Evolutionary conservation across 2,888 invertebrate genomes (phyloP), one percentile per base, ranked within the genome.

Genomic region (Ceramica pisi): DNA sequence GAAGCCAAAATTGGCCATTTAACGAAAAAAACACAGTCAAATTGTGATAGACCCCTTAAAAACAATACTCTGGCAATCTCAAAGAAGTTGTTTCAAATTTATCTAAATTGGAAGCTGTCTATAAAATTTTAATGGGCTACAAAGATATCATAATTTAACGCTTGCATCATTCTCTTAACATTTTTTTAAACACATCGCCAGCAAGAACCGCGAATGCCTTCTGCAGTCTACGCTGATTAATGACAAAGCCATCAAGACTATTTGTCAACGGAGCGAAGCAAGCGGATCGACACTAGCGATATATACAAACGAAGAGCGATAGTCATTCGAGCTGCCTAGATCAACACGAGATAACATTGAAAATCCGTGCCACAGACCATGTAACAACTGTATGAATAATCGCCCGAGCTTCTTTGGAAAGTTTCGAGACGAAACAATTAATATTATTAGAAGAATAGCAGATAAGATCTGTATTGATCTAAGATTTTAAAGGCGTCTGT

Each of bases 201-300:
- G 55, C n/a, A 63, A 55, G 44, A 67, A 57, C 61, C 35, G 57
- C 51, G 19, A 59, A 35, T 65, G 57, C 65, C 64, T 68, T 71
- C 56, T 53, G 55, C 85, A 82, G 75, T 67, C 44, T 56, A 62
- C 38, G 3, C 83, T 89, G 89, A 91, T 90, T 88, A 89, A 91
- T 89, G 88, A 83, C 68, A 65, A 64, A 72, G 70, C 61, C n/a
- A 80, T 80, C 75, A 46, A 74, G 82, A 84, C 88, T 86, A 91
- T 91, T 91, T 90, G 90, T 91, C 91, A 90, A 87, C 87, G 82
- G 69, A 82, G 31, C 46, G 38, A 71, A 80, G 78, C 85, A 83
- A 84, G 84, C 85, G 82, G 87, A 89, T 89, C 82, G 80, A 86
- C 84, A 86, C 80, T 69, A 65, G 48, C 65, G 82, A 88, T 86